Evolutionary conservation across 2,113 vertebrate species (phyloP).

Genomic region (Mionectes macconnelli): DNA sequence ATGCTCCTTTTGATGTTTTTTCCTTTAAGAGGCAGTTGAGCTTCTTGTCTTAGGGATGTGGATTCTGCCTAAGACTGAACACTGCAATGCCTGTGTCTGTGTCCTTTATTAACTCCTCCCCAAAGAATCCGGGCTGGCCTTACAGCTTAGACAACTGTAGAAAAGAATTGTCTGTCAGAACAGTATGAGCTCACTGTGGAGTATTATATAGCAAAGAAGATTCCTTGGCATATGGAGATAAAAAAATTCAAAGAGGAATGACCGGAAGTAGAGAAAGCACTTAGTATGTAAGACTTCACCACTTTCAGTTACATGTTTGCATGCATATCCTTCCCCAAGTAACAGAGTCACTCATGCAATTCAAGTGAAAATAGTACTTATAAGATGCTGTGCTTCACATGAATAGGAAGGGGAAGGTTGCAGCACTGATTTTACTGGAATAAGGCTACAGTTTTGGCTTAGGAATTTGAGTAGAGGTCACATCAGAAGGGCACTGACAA

Average conservation of each 20-base stretch:
- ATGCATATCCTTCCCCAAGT: not conserved
- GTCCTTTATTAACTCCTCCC: not conserved
- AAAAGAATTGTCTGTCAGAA: not conserved
- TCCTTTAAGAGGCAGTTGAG: not conserved
- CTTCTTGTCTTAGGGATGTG: not conserved
- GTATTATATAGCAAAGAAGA: not conserved
- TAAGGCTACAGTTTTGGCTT: not conserved
- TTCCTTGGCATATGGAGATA: not conserved
- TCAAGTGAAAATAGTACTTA: not conserved
- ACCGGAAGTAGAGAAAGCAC: not conserved
- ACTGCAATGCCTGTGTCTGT: not conserved
- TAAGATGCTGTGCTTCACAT: not conserved
- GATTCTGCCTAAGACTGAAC: not conserved
- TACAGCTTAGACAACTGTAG: not conserved
- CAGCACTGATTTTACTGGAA: not conserved
- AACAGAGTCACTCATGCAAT: not conserved
- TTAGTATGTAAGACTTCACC: not conserved
- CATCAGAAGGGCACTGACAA: not conserved
- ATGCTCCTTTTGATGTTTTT: not conserved
- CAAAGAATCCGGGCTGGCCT: not conserved
- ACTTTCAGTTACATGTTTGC: not conserved
- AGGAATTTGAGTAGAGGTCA: not conserved
- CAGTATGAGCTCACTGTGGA: fast-evolving
- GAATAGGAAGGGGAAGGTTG: not conserved
- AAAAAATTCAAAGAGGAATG: not conserved